Evolutionary conservation across 53 echinoderm and acorn worm species (phyloP).

Genomic region (Echinarachnius parma): DNA sequence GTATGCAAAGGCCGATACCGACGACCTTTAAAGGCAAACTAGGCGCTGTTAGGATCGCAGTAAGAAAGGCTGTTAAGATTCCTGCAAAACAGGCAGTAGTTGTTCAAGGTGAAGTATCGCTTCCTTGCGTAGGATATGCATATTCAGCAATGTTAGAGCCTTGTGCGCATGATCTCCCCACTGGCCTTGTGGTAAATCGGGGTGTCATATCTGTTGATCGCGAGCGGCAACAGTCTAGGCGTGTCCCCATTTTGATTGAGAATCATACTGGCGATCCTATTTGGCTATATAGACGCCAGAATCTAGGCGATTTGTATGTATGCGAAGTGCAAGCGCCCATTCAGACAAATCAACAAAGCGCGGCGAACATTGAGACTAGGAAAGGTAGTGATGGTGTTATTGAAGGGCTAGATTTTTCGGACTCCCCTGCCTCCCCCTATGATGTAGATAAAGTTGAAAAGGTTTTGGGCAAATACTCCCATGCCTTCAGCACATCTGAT

Average conservation of each 20-base stretch:
- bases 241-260: neutral
- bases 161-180: neutral
- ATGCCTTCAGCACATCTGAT: constrained; percentile 34
- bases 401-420: constrained; percentile 19
- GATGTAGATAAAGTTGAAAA: constrained; percentile 8
- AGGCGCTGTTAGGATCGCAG: too few relatives aligned
- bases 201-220: neutral
- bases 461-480: neutral
- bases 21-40: too few relatives aligned
- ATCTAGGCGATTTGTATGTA: constrained; percentile 5
- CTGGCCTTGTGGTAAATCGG: neutral
- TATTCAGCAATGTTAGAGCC: constrained; percentile 23
- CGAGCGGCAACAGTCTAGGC: neutral
- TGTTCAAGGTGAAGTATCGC: too few relatives aligned
- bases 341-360: neutral
- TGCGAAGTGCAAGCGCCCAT: neutral
- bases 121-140: too few relatives aligned
- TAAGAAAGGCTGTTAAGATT: too few relatives aligned
- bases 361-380: neutral
- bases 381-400: neutral
- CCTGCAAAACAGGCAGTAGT: too few relatives aligned
- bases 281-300: neutral
- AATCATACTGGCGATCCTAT: constrained; percentile 1
- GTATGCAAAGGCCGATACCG: too few relatives aligned
- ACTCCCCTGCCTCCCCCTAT: constrained; percentile 3